Evolutionary conservation across 2,797 vertebrate genomes (phyloP).

Genomic region (Artibeus lituratus): DNA sequence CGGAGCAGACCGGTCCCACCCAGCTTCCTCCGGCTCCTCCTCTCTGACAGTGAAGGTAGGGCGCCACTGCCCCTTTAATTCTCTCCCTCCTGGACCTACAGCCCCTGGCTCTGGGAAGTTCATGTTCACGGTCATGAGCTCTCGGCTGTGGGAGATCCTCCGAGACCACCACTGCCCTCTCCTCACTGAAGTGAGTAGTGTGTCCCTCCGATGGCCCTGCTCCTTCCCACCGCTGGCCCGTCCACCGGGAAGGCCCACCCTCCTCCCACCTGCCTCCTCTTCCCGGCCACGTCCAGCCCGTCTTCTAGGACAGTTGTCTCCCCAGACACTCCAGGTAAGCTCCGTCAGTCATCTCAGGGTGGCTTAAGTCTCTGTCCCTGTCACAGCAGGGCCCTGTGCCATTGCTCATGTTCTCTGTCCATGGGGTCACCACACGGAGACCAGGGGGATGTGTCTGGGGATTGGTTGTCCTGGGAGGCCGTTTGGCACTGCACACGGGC

Average conservation of each 20-base stretch:
- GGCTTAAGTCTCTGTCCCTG: neutral
- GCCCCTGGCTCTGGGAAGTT: no score
- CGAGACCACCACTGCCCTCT: neutral
- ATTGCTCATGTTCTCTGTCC: neutral
- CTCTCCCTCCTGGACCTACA: neutral
- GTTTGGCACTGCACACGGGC: accelerated
- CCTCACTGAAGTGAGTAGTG: accelerated
- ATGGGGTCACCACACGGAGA: no score
- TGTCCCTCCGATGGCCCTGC: neutral
- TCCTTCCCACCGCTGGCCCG: neutral
- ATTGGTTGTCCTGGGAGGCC: neutral
- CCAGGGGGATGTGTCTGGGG: no score
- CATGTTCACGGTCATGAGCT: neutral
- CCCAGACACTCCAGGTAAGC: neutral
- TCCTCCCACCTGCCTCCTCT: neutral
- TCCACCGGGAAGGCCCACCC: no score
- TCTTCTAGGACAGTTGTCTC: no score
- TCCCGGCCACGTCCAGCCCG: neutral
- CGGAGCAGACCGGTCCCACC: neutral
- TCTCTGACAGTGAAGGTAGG: neutral
- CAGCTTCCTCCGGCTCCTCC: neutral
- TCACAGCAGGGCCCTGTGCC: neutral
- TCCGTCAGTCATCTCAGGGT: neutral
- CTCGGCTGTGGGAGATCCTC: neutral
- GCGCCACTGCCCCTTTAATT: neutral